These are phyloP conservation scores for Zygaena filipendulae DNA, from an alignment of 2,888 invertebrate species.

Conservation along the genomic window DNA sequence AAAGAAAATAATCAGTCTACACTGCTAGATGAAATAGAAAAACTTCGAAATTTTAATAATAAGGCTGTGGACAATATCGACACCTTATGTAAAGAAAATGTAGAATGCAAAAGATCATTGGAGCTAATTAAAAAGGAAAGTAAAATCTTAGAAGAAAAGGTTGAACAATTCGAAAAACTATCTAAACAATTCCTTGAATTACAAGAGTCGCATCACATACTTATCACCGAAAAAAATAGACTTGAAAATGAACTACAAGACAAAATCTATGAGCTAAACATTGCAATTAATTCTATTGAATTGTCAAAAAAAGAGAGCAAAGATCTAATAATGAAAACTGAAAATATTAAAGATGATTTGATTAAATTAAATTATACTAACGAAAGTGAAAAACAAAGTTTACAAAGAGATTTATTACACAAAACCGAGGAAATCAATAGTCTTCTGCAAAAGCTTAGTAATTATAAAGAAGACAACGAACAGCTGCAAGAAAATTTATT, in stretches of 20 bases:
- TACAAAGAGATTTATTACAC: slow-evolving; percentile 24
- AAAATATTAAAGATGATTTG: slow-evolving; percentile 26
- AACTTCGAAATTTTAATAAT: slow-evolving; percentile 29
- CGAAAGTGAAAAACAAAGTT: slow-evolving; percentile 25
- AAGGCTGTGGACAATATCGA: slow-evolving; percentile 23
- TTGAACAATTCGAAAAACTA: slow-evolving; percentile 26
- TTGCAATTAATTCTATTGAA: slow-evolving; percentile 23
- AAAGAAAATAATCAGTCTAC: slow-evolving; percentile 24
- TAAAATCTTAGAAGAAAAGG: slow-evolving; percentile 27
- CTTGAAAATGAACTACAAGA: slow-evolving; percentile 28
- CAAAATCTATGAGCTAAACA: slow-evolving; percentile 26
- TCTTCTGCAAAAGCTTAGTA: too few relatives aligned
- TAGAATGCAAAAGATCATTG: slow-evolving; percentile 25
- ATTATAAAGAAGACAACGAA: too few relatives aligned
- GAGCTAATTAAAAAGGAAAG: slow-evolving; percentile 30
- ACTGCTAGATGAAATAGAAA: slow-evolving; percentile 32
- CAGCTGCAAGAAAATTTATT: too few relatives aligned
- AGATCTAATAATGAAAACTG: slow-evolving; percentile 24
- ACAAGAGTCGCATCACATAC: slow-evolving; percentile 24
- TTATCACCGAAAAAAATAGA: slow-evolving; percentile 23
- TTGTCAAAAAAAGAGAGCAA: slow-evolving; percentile 30
- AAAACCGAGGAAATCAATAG: slow-evolving; percentile 24
- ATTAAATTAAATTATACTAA: slow-evolving; percentile 22
- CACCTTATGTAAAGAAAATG: slow-evolving; percentile 30
- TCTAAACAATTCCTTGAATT: slow-evolving; percentile 25